A percentile compares a stretch with the other conserved stretches of the same genome.
These are phyloP conservation scores for Cyphomyrus plagiostoma DNA, from an alignment of 2,113 vertebrate genomes.

Conservation along the genomic window DNA sequence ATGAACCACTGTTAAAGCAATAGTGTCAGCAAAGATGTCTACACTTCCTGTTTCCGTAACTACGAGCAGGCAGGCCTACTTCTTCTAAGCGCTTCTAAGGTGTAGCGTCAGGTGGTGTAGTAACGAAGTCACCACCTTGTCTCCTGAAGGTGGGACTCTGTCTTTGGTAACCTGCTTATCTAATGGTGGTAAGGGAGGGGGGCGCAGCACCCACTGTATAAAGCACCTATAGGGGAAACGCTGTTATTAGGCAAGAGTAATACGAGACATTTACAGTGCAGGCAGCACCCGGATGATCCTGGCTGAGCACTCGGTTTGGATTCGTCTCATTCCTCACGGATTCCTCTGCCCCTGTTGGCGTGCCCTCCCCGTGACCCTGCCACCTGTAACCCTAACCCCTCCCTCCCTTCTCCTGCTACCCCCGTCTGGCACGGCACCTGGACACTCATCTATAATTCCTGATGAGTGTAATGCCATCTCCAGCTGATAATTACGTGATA, in stretches of 20 bases:
- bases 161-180: background rate
- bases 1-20: background rate
- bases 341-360: background rate
- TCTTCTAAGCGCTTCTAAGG: background rate
- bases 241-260: background rate
- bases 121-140: background rate
- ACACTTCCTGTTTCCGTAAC: background rate
- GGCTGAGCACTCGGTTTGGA: constrained; percentile 24
- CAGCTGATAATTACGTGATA: constrained; percentile 68
- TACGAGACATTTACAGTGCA: background rate
- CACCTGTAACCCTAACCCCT: constrained; percentile 51
- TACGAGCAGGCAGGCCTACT: background rate
- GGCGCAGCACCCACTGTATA: background rate
- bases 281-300: background rate
- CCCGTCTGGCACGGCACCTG: constrained; percentile 39
- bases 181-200: background rate
- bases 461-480: constrained; percentile 64
- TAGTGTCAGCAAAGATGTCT: background rate
- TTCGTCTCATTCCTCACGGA: background rate
- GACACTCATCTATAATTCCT: constrained; percentile 69
- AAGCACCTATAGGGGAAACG: background rate
- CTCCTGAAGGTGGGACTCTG: background rate
- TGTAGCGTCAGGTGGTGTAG: background rate
- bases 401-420: background rate
- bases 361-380: constrained; percentile 41